Evolutionary conservation across 2,888 invertebrate genomes (phyloP).

Genomic region (Phasia obesa): DNA sequence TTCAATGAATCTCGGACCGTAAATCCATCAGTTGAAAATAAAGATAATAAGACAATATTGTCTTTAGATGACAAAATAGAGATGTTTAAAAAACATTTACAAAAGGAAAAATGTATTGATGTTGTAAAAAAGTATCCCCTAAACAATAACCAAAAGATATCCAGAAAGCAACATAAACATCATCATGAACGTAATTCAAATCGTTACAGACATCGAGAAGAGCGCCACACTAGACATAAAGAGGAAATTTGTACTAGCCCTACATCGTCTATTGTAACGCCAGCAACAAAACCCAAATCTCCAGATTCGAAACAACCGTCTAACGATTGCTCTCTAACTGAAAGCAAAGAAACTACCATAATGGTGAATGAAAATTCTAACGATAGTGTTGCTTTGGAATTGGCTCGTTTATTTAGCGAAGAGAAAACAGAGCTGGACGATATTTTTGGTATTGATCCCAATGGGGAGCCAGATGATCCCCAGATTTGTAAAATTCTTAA

Average conservation of each 20-base stretch:
- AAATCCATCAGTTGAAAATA: background rate
- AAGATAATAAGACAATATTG: constrained; percentile 31
- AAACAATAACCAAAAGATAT: constrained; percentile 15
- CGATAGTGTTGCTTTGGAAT: constrained; percentile 74
- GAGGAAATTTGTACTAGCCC: constrained; percentile 33
- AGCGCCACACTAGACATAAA: background rate
- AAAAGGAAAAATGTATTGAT: constrained; percentile 60
- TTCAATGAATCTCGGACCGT: background rate
- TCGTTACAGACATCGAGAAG: constrained; percentile 13
- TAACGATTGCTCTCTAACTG: background rate
- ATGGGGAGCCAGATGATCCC: constrained; percentile 74
- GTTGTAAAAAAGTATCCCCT: constrained; percentile 4
- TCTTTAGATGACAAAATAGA: constrained; percentile 77
- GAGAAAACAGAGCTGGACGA: constrained; percentile 77
- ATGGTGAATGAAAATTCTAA: constrained; percentile 45
- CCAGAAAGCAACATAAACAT: constrained; percentile 29
- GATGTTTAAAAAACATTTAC: constrained; percentile 76
- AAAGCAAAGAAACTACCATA: background rate
- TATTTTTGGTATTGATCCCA: constrained; percentile 78
- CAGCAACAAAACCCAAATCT: constrained; percentile 10
- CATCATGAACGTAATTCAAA: background rate
- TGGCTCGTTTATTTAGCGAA: constrained; percentile 78
- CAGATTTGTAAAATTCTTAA: constrained; percentile 75
- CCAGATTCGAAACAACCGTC: background rate
- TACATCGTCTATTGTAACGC: background rate